Base-by-base conservation (phyloP, 2,888 invertebrate genomes). In the Oscheius sp. region DNA sequence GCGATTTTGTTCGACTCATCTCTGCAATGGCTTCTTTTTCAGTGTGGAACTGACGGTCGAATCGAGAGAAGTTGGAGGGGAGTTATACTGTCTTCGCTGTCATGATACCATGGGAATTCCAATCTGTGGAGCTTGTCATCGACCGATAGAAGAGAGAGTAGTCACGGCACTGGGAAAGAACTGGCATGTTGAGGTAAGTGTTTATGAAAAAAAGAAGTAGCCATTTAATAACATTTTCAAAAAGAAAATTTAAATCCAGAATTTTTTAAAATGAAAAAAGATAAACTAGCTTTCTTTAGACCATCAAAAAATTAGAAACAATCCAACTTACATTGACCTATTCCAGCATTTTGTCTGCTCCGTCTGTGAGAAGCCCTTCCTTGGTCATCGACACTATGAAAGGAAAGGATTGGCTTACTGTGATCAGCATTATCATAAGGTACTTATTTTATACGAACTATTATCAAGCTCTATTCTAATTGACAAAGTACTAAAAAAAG, bases 351-450 rank as follows among this genome's bases (percentile, higher is more conserved):
- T 98, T 87, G 98, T 97, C 1, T 99, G 98, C 88, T 96, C 97
- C 77, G 96, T 96, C 88, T 98, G 98, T 87, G 98, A 99, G 89
- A 97, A 98, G 87, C 98, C 98, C 0, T 98, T 98, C 90, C 91
- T 96, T 86, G 98, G 98, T 0, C 95, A 95, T 89, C 92, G 97
- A 0, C 97, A 98, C 88, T 98, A 96, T 87, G 97, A 98, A 89
- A 94, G 95, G 89, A 95, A 95, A 85, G 98, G 95, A 0, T 88
- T 97, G 80, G 98, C 98, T 0, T 99, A 98, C 88, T 98, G 98
- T 88, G 98, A 99, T 88, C 94, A 93, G 71, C 98, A 98, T 87
- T 98, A 97, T 88, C 97, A 98, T 89, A 88, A 87, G 86, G 87
- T 87, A 67, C 47, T 63, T 61, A 32, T 47, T 24, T 22, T 49